Conservation (phyloP, 23 tunicate species). For the Trididemnum clinides region DNA sequence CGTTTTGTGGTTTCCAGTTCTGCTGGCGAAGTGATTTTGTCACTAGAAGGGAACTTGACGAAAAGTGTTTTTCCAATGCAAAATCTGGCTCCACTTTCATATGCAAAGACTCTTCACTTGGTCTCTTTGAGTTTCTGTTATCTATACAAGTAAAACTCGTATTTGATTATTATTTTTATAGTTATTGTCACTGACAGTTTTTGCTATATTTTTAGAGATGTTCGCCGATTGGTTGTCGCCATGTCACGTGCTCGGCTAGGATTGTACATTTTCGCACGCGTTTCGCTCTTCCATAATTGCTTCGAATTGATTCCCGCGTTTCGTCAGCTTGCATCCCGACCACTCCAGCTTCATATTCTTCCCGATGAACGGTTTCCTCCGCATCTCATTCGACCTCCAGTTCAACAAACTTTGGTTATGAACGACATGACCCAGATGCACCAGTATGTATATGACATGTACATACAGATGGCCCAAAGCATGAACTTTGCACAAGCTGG, state of each 20-base stretch:
- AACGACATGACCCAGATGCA: constrained; percentile 91
- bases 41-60: no score
- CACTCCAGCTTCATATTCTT: constrained; percentile 56
- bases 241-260: constrained; percentile 99
- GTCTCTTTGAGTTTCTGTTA: no score
- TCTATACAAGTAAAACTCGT: no score
- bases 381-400: neutral
- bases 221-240: constrained; percentile 96
- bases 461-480: constrained; percentile 50
- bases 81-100: no score
- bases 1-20: no score
- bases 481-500: constrained; percentile 28
- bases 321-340: constrained; percentile 70
- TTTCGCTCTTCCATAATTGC: constrained; percentile 90
- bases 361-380: constrained; percentile 77
- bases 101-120: no score
- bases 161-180: no score
- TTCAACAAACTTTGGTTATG: constrained; percentile 35
- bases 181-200: no score
- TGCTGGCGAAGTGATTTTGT: no score
- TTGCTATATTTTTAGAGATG: constrained; percentile 84
- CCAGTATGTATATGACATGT: constrained; percentile 89
- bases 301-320: constrained; percentile 92
- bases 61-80: no score
- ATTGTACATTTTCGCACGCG: constrained; percentile 86